Conservation (phyloP, 2,113 vertebrate species). For the Micromys minutus region DNA sequence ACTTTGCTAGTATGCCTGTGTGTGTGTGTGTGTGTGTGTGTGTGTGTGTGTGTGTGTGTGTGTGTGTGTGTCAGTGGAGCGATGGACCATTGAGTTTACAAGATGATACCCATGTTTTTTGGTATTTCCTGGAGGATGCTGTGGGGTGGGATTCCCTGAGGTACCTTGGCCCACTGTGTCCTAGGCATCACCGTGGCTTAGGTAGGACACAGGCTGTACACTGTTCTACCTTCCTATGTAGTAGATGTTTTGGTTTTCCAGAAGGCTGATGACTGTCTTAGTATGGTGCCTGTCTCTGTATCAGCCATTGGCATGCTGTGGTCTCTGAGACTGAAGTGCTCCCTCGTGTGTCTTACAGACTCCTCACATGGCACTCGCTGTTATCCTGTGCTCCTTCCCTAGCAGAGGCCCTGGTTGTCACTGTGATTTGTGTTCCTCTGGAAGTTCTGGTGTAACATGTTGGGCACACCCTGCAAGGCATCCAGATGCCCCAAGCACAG, state of each 20-base stretch:
- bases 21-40: too few species aligned
- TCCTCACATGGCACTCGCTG: neutral
- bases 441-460: too few species aligned
- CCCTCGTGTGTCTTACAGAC: neutral
- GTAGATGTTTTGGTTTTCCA: neutral
- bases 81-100: neutral
- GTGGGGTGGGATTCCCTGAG: neutral
- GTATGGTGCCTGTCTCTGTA: fast-evolving
- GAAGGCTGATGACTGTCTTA: fast-evolving
- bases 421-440: neutral
- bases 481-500: neutral
- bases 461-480: neutral
- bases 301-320: neutral
- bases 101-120: neutral
- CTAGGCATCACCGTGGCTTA: neutral
- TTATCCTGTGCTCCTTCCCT: neutral
- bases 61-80: too few species aligned
- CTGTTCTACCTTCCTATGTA: fast-evolving
- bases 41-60: neutral
- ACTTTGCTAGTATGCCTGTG: neutral
- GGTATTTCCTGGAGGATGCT: neutral
- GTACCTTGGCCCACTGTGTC: neutral
- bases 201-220: fast-evolving
- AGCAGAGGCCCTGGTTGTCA: neutral
- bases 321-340: neutral